These are phyloP conservation scores for Cheirogaleus major DNA, from an alignment of 2,797 vertebrate species.

Conservation along the genomic window DNA sequence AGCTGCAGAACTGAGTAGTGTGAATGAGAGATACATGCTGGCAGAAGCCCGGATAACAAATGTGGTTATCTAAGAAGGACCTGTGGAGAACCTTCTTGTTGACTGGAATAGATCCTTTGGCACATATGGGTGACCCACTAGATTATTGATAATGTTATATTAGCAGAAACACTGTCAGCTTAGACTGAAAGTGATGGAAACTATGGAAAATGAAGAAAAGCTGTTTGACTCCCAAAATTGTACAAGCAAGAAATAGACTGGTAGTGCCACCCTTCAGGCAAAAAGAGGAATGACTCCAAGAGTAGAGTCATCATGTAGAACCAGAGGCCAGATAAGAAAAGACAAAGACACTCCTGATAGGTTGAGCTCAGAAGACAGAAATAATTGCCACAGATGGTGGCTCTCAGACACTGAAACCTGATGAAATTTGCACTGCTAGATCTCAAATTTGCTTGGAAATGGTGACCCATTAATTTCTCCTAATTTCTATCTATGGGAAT, in stretches of 20 bases:
- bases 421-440: not conserved
- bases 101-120: not conserved
- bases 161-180: not conserved
- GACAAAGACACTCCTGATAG: not conserved
- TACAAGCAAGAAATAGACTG: not conserved
- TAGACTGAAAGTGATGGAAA: not conserved
- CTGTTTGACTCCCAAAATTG: not conserved
- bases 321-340: not conserved
- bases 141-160: not conserved
- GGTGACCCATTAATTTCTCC: not conserved
- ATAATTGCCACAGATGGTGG: not conserved
- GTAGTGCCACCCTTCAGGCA: not conserved
- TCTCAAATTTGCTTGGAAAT: not conserved
- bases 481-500: not conserved
- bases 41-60: not conserved
- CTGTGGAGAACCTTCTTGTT: not conserved
- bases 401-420: not conserved
- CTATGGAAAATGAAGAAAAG: not conserved
- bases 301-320: not conserved
- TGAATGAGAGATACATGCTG: not conserved
- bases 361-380: not conserved
- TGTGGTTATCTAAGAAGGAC: not conserved
- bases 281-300: not conserved
- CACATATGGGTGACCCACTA: not conserved
- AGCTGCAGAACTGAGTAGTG: not conserved